A percentile compares a stretch with the other conserved stretches of the same genome.
These are phyloP conservation scores for Psittacara wagleri DNA, from an alignment of 2,113 vertebrate species.

Conservation along the genomic window DNA sequence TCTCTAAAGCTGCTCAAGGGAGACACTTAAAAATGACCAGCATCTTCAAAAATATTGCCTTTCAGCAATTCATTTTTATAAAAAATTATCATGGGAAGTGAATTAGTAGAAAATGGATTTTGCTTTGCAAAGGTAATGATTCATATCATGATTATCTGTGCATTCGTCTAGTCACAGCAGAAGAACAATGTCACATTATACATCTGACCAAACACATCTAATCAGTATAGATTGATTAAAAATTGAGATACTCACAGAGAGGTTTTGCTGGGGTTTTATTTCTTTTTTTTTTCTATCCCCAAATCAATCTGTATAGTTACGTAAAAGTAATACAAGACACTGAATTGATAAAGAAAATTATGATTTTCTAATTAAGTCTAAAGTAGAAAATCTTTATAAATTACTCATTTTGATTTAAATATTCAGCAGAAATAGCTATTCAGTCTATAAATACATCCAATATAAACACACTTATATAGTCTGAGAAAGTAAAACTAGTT, in stretches of 20 bases:
- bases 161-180: not conserved
- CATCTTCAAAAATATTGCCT: not conserved
- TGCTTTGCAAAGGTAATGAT: conserved; percentile 46
- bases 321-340: not conserved
- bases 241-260: not conserved
- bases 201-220: conserved; percentile 36
- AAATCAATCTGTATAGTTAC: not conserved
- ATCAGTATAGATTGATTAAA: not conserved
- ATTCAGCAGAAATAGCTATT: not conserved
- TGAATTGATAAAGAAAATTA: not conserved
- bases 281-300: not conserved
- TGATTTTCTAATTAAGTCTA: not conserved
- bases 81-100: not conserved
- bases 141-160: conserved; percentile 1
- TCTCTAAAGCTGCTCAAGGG: not conserved
- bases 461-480: not conserved
- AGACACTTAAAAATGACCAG: not conserved
- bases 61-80: not conserved
- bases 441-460: not conserved
- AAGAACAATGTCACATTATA: conserved; percentile 31
- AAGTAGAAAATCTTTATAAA: not conserved
- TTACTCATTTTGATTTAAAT: not conserved
- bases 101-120: conserved; percentile 28
- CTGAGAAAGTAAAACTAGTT: not conserved
- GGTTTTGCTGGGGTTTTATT: not conserved